Base-by-base conservation (phyloP, 2,797 vertebrate species). In the Eupleurogrammus muticus region DNA sequence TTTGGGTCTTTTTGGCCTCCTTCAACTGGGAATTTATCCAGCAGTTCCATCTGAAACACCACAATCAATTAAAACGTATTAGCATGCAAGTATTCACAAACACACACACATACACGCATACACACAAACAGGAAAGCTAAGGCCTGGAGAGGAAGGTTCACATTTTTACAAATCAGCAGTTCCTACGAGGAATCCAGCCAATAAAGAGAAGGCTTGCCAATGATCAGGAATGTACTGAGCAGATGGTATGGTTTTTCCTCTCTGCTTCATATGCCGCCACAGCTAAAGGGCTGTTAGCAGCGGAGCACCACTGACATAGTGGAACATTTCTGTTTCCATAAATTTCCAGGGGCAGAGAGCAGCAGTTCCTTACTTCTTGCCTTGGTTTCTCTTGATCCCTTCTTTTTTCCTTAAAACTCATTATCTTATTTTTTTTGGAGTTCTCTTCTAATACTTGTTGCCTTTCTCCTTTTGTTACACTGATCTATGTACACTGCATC, bases 1-100 rank as follows among this genome's bases (percentile, higher is more conserved):
- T 99, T 99, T 0, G 98, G 98, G 80, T 99, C 98, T 90, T 99
- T 99, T 93, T 99, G 98, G 57, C 98, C 98, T 85, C 98, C 98
- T 92, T 99, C 97, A 94, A 97, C 97, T 0, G 98, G 98, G 87
- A 99, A 99, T 91, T 99, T 99, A 90, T 99, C 98, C 95, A 99
- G 91, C 93, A 99, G 94, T 90, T 99, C 98, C 98, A 99, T 99
- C 98, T 99, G 81, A 77, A 94, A 87, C 42, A 77, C n/a, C 5
- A 63, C 77, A 76, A 81, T 57, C 14, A 54, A 67, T 83, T 72
- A 9, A 82, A 60, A 64, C n/a, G 24, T 50, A 68, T 68, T 40
- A 68, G 52, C 54, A 77, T 20, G 60, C 11, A 52, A 59, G 34
- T 21, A 67, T 72, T 79, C 73, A 60, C 35, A 58, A 11, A 35